These are phyloP conservation scores for Calosoma granatense DNA, from an alignment of 1,140 invertebrate species.

Conservation along the genomic window DNA sequence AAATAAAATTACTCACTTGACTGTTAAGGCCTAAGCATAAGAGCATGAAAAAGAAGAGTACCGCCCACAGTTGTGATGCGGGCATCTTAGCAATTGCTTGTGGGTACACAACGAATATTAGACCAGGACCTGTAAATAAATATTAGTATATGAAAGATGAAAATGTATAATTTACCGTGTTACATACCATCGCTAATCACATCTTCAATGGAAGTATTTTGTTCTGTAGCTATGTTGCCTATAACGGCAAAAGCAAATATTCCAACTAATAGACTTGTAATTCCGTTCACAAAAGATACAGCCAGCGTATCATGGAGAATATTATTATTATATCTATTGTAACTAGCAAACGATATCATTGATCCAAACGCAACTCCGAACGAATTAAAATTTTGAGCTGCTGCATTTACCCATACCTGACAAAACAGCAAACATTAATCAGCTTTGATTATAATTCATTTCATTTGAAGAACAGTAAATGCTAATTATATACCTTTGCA, in stretches of 20 bases:
- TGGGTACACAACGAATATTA: constrained; percentile 83
- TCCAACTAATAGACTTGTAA: constrained; percentile 75
- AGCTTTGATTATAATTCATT: constrained; percentile 12
- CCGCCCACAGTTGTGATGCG: constrained; percentile 71
- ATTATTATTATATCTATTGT: constrained; percentile 87
- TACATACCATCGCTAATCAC: constrained; percentile 75
- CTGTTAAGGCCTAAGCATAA: constrained; percentile 83
- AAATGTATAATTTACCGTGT: neutral
- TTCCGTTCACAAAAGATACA: constrained; percentile 69
- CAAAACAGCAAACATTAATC: constrained; percentile 19
- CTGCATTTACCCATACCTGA: constrained; percentile 83
- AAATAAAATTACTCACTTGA: constrained; percentile 55
- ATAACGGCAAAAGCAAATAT: constrained; percentile 82
- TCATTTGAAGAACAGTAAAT: constrained; percentile 1
- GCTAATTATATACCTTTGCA: constrained; percentile 49
- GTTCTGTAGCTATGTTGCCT: constrained; percentile 74
- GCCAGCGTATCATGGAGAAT: constrained; percentile 76
- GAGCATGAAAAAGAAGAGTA: constrained; percentile 85
- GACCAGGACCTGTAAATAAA: constrained; percentile 72
- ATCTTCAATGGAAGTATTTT: constrained; percentile 62
- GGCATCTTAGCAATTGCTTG: constrained; percentile 85
- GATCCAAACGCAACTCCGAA: constrained; percentile 86
- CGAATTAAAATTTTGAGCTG: constrained; percentile 88
- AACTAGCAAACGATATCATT: constrained; percentile 91
- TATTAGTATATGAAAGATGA: constrained; percentile 16